phyloP scores from a whole-genome alignment of 2,888 invertebrate genomes.

The Lasioglossum zephyrum region DNA sequence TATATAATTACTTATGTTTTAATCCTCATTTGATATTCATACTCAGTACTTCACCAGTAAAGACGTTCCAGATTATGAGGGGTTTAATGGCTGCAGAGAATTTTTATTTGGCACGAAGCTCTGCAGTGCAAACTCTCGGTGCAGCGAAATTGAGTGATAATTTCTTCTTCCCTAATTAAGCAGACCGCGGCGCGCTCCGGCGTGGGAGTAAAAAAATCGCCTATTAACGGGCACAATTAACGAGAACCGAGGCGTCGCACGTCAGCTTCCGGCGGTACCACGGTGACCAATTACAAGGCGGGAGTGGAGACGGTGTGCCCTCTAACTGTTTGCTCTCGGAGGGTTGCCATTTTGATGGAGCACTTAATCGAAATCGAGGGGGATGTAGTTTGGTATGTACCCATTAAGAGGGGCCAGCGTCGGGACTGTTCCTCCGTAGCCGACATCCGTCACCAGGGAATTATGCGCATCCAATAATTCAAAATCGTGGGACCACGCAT shows the following conservation, averaged over 20 bases:
- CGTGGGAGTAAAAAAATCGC: background rate
- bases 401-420: conserved; percentile 53
- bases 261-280: background rate
- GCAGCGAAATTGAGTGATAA: background rate
- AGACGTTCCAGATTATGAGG: background rate
- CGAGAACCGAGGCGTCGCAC: background rate
- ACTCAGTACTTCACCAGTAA: background rate
- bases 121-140: background rate
- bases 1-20: no score
- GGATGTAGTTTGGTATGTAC: conserved; percentile 59
- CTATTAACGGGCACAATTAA: conserved; percentile 19
- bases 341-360: conserved; percentile 63
- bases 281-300: conserved; percentile 51
- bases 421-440: background rate
- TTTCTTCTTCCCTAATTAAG: background rate
- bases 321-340: conserved; percentile 55
- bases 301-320: conserved; percentile 40
- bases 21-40: background rate
- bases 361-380: conserved; percentile 68
- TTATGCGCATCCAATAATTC: conserved; percentile 64
- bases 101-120: background rate
- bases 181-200: background rate
- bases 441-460: conserved; percentile 57
- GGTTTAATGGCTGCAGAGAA: background rate
- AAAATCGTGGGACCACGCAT: conserved; percentile 55